These are phyloP conservation scores for Tarsius wallacei DNA, from an alignment of 2,797 vertebrate species.

Conservation along the genomic window DNA sequence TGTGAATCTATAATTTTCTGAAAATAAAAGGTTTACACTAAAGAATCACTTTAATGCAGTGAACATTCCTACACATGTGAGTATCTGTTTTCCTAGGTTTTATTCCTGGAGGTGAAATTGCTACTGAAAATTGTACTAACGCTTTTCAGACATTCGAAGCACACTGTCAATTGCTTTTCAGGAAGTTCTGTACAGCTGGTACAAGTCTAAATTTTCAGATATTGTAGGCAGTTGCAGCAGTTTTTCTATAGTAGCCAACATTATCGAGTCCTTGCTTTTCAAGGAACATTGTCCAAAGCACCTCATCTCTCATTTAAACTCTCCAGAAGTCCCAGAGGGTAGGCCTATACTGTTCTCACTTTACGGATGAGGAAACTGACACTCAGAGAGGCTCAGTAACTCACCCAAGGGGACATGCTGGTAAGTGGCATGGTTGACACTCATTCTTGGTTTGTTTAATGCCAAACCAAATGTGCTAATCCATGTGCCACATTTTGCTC, in stretches of 20 bases:
- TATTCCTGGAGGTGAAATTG: constrained; percentile 16
- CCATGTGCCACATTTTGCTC: not conserved
- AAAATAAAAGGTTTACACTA: constrained; percentile 40
- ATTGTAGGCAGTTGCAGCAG: not conserved
- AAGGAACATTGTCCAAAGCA: not conserved
- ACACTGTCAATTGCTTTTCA: constrained; percentile 8
- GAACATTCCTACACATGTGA: not conserved
- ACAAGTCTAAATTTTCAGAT: not conserved
- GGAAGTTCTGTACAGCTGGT: not conserved
- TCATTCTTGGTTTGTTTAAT: not conserved
- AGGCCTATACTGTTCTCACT: not conserved
- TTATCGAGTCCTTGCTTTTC: not conserved
- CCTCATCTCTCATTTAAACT: not conserved
- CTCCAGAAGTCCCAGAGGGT: not conserved
- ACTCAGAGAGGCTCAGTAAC: not conserved
- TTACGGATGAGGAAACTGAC: not conserved
- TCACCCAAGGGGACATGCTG: not conserved
- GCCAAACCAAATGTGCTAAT: not conserved
- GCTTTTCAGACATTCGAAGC: constrained; percentile 26
- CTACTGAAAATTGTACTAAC: not conserved
- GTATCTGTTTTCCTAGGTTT: not conserved
- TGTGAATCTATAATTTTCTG: not conserved
- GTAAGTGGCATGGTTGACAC: not conserved
- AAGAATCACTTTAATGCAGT: not conserved
- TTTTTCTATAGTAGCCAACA: not conserved